Percentiles rank a stretch among this genome's conserved stretches.
phyloP scores from a whole-genome alignment of 2,888 invertebrate species.

The Crocallis elinguaria region DNA sequence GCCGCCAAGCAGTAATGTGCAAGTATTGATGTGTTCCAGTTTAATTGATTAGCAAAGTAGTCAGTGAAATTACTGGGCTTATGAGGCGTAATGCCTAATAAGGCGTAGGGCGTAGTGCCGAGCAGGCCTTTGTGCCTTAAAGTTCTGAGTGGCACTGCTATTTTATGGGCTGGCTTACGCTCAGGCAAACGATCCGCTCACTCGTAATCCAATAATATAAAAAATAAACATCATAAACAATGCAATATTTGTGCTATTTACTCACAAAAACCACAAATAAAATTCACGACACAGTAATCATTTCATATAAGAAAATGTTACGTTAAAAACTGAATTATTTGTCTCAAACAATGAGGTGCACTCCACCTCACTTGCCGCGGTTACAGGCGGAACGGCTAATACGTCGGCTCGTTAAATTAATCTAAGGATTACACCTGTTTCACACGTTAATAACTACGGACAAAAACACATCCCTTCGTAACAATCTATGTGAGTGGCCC shows the following conservation, averaged over 20 bases:
- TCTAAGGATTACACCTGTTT: conserved; percentile 49
- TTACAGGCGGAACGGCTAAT: conserved; percentile 29
- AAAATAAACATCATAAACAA: too few species aligned
- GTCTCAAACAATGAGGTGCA: conserved; percentile 34
- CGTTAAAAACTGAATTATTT: conserved; percentile 43
- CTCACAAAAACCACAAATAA: not conserved
- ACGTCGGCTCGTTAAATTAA: conserved; percentile 50
- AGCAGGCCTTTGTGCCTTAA: too few species aligned
- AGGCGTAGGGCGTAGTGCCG: too few species aligned
- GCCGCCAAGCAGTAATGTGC: too few species aligned
- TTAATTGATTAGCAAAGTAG: too few species aligned
- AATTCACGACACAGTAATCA: not conserved
- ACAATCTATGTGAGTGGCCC: not conserved
- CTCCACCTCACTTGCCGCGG: conserved; percentile 22
- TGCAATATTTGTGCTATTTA: not conserved
- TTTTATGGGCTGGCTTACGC: too few species aligned
- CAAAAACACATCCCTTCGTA: conserved; percentile 5
- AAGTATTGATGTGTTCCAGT: too few species aligned
- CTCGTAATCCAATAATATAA: too few species aligned
- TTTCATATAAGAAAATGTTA: conserved; percentile 36
- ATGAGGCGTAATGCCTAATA: too few species aligned
- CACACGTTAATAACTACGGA: conserved; percentile 24
- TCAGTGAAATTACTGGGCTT: too few species aligned
- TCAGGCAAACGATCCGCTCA: too few species aligned
- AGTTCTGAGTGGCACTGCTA: too few species aligned